These are phyloP conservation scores for Meghimatium bilineatum DNA, from an alignment of 2,888 invertebrate species.

Conservation along the genomic window DNA sequence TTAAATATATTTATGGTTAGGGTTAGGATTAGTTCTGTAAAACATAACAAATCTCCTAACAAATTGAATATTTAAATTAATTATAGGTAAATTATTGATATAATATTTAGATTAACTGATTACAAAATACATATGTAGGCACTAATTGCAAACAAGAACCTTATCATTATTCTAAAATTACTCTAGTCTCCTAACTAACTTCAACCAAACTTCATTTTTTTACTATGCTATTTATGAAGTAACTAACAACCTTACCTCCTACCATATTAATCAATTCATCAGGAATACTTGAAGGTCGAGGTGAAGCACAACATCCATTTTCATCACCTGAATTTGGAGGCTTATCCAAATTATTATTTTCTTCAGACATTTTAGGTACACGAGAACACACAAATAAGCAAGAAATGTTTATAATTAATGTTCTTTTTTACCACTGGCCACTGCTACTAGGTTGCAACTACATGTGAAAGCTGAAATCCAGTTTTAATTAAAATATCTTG, in stretches of 20 bases:
- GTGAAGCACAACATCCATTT: constrained; percentile 18
- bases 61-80: too few species aligned
- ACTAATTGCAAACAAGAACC: too few species aligned
- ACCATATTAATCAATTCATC: constrained; percentile 48
- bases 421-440: neutral
- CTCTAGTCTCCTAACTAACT: too few species aligned
- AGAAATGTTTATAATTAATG: neutral
- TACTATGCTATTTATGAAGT: neutral
- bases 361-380: constrained; percentile 15
- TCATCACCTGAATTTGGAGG: neutral
- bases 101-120: too few species aligned
- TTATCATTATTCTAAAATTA: too few species aligned
- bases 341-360: neutral
- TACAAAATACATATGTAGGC: too few species aligned
- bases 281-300: constrained; percentile 36
- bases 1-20: too few species aligned
- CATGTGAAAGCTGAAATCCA: neutral
- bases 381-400: neutral
- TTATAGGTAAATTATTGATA: too few species aligned
- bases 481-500: neutral
- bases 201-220: too few species aligned
- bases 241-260: constrained; percentile 39
- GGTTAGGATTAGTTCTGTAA: too few species aligned
- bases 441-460: neutral
- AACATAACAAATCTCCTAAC: too few species aligned